phyloP scores from a whole-genome alignment of 2,888 invertebrate species.

The Drosophila emarginata region DNA sequence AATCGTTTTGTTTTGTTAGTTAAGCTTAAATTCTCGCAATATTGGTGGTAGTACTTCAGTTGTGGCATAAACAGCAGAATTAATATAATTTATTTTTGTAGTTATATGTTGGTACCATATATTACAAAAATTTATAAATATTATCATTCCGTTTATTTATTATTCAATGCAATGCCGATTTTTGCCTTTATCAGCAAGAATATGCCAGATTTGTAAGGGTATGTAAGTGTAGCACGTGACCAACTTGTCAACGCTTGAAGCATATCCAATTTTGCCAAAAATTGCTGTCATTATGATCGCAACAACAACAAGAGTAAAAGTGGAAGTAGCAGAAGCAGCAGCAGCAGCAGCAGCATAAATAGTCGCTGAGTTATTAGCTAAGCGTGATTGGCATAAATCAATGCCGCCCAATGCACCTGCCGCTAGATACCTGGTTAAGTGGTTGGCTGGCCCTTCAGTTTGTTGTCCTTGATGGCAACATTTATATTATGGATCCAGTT shows the following conservation, averaged over 20 bases:
- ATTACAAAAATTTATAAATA: no score
- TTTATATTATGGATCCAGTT: conserved; percentile 28
- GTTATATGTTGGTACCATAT: no score
- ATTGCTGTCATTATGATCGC: conserved; percentile 76
- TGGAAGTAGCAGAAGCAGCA: conserved; percentile 12
- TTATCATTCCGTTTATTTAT: no score
- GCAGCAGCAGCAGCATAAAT: conserved; percentile 23
- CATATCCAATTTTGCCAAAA: conserved; percentile 79
- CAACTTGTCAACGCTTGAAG: conserved; percentile 72
- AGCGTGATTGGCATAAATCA: conserved; percentile 80
- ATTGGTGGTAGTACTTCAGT: no score
- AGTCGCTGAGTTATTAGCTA: conserved; percentile 74
- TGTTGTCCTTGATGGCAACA: conserved; percentile 23
- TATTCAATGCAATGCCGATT: no score
- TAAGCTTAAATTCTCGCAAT: no score
- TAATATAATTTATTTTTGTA: no score
- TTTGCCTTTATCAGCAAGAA: neutral
- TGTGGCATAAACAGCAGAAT: no score
- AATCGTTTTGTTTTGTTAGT: no score
- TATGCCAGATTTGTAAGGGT: neutral
- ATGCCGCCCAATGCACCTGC: conserved; percentile 63
- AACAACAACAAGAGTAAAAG: conserved; percentile 24
- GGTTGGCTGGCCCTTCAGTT: conserved; percentile 31
- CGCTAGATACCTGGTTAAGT: conserved; percentile 27
- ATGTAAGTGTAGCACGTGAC: conserved; percentile 65